Evolutionary conservation across 2,888 invertebrate species (phyloP).

Genomic region (Caenorhabditis wallacei): DNA sequence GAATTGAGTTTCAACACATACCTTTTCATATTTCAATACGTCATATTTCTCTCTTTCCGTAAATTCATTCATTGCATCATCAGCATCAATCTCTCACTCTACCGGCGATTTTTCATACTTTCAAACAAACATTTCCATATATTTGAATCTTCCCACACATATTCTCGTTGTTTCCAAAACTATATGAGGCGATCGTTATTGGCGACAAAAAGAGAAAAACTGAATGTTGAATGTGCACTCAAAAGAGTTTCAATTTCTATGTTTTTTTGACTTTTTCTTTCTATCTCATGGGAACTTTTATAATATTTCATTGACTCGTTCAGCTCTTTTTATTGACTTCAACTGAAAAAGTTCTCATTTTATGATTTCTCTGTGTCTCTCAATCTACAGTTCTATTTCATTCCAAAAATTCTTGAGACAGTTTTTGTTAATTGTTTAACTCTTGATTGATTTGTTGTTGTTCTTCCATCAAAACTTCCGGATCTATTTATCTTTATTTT

Average conservation of each 20-base stretch:
- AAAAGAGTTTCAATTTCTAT: slow-evolving; percentile 22
- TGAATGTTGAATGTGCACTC: neutral
- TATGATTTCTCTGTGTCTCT: neutral
- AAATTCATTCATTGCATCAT: slow-evolving; percentile 24
- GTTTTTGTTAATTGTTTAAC: neutral
- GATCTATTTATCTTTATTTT: slow-evolving; percentile 3
- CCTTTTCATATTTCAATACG: slow-evolving; percentile 25
- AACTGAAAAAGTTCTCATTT: neutral
- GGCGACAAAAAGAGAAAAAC: slow-evolving; percentile 2
- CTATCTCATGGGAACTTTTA: slow-evolving; percentile 29
- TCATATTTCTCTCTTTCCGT: neutral
- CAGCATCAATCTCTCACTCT: neutral
- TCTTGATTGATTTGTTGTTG: neutral
- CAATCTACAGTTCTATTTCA: neutral
- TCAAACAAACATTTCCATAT: slow-evolving; percentile 9
- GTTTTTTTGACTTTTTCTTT: neutral
- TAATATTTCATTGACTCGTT: slow-evolving; percentile 21
- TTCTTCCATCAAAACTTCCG: slow-evolving; percentile 6
- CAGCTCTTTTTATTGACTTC: slow-evolving; percentile 13
- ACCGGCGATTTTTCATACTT: neutral
- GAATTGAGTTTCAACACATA: slow-evolving; percentile 44
- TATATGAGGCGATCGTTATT: slow-evolving; percentile 28
- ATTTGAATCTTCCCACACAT: slow-evolving; percentile 35
- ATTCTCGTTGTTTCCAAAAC: slow-evolving; percentile 39
- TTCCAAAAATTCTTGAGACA: neutral